Evolutionary conservation across 2,113 vertebrate genomes (phyloP), one percentile per base, ranked within the genome.

Genomic region (Sinocyclocheilus anshuiensis): DNA sequence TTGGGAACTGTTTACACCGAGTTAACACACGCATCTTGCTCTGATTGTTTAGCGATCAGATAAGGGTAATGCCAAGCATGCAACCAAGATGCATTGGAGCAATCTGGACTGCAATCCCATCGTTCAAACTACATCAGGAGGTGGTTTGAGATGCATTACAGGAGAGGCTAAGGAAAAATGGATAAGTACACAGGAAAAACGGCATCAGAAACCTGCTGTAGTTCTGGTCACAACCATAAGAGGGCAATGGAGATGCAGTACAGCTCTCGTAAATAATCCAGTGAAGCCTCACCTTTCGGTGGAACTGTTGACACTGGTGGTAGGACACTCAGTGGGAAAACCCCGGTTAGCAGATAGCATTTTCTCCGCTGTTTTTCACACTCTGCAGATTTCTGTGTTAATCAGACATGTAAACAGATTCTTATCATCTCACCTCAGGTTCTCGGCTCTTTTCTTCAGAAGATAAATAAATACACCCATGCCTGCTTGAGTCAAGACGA

Each of bases 241-340:
- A 82, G 86, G 80, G 86, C 86, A 83, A 59, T 61, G 39, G 29
- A 86, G 57, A 63, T 13, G n/a, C 80, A 83, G 80, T n/a, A 86
- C 15, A 6, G 29, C 29, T 29, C 29, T 29, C 29, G 1, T 29
- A 29, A 29, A 1, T 29, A 29, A 29, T 29, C 29, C 29, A 29
- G 29, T 29, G 29, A 29, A 29, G 29, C 26, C 26, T 26, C 26
- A 26, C 26, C 59, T 82, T 82, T 22, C 4, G 2, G 24, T 81
- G 80, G 61, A 69, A 82, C 22, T 33, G 80, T 50, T 57, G 81
- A 72, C 63, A 81, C 42, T 26, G 42, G n/a, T 2, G 6, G 16
- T 18, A 24, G 57, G 42, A 81, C 24, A 16, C 76, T 55, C 0
- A 9, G 45, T 55, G 76, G 50, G 55, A 42, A 80, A 80, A 22